phyloP scores from a whole-genome alignment of 2,113 vertebrate genomes.

The Manacus vitellinus region DNA sequence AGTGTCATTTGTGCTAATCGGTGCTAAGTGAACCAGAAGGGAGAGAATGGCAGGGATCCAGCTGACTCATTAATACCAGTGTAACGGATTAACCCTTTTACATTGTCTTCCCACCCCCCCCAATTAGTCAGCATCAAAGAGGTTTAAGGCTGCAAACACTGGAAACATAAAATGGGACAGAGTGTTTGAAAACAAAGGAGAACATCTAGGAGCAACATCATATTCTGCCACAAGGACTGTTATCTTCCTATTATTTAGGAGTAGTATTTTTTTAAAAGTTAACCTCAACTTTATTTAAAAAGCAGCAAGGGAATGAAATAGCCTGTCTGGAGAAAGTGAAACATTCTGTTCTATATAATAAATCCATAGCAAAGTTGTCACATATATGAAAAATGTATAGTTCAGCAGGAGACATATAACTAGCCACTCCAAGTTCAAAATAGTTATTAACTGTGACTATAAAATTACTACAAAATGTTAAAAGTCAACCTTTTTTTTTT shows the following conservation, averaged over 20 bases:
- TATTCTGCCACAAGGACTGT: neutral
- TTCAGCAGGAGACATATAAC: neutral
- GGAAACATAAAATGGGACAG: conserved; percentile 32
- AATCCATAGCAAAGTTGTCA: neutral
- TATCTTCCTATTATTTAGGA: neutral
- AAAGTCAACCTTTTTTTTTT: neutral
- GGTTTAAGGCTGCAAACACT: conserved; percentile 12
- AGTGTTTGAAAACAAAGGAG: conserved; percentile 56
- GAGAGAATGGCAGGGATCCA: conserved; percentile 55
- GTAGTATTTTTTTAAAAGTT: neutral
- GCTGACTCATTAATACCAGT: conserved; percentile 59
- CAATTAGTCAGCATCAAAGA: conserved; percentile 66
- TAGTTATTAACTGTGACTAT: neutral
- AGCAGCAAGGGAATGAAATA: neutral
- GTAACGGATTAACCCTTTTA: conserved; percentile 58
- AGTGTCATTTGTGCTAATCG: conserved; percentile 35
- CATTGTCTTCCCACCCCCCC: conserved; percentile 18
- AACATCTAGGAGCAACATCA: conserved; percentile 6
- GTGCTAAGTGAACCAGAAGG: conserved; percentile 52
- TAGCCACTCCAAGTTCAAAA: neutral
- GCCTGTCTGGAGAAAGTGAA: neutral
- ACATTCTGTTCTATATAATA: neutral
- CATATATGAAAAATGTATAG: neutral
- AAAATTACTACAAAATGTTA: conserved; percentile 16
- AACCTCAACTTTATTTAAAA: neutral